These are phyloP conservation scores for Caenorhabditis zanzibari DNA, from an alignment of 2,888 invertebrate genomes.

Conservation along the genomic window DNA sequence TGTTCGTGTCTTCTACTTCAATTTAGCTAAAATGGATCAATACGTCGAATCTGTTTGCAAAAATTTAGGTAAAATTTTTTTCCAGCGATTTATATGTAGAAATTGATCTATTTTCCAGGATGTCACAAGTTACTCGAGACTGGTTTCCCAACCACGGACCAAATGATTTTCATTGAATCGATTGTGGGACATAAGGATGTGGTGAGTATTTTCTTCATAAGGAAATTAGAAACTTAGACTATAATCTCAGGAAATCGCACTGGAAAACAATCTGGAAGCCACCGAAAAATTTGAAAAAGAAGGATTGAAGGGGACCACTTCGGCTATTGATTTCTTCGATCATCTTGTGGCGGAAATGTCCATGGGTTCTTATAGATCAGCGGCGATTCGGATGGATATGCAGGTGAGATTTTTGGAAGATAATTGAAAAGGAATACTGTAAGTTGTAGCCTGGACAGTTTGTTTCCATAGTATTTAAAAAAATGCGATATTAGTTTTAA, in stretches of 20 bases:
- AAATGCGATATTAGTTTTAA: no score
- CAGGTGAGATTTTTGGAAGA: conserved; percentile 39
- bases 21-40: conserved; percentile 26
- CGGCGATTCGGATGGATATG: conserved; percentile 39
- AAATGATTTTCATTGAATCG: conserved; percentile 4
- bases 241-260: conserved; percentile 8
- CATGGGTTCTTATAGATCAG: conserved; percentile 20
- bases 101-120: conserved; percentile 9
- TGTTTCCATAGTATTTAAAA: neutral
- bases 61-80: conserved; percentile 14
- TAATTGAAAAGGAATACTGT: no score
- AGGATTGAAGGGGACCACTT: neutral
- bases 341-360: conserved; percentile 8
- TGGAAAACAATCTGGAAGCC: neutral
- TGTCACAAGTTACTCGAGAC: neutral
- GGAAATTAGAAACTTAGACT: neutral
- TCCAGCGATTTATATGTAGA: neutral
- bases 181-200: neutral
- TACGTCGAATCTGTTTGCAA: neutral
- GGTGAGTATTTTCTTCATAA: neutral
- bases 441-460: no score
- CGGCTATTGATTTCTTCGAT: conserved; percentile 9
- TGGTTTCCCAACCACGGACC: conserved; percentile 23
- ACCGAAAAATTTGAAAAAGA: conserved; percentile 6
- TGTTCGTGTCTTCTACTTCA: neutral